A percentile compares a stretch with the other conserved stretches of the same genome.
phyloP scores from a whole-genome alignment of 2,797 vertebrate genomes.

The Phrynocephalus guinanensis region DNA sequence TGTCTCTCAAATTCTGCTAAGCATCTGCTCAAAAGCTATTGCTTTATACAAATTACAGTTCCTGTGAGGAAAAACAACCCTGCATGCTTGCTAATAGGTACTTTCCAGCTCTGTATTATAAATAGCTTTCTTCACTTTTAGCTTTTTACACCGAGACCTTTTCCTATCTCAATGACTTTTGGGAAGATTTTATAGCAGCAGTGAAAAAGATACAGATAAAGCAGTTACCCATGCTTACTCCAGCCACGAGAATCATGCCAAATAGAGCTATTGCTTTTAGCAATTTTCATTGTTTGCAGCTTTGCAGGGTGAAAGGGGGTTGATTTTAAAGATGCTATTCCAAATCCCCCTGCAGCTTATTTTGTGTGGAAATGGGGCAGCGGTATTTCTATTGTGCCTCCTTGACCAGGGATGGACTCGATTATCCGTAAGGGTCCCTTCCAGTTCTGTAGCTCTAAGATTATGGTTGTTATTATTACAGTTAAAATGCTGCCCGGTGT shows the following conservation, averaged over 20 bases:
- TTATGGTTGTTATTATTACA: no score
- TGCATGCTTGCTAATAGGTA: neutral
- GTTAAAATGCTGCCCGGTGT: no score
- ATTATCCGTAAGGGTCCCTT: no score
- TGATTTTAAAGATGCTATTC: neutral
- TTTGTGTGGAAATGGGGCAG: no score
- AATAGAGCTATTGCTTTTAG: neutral
- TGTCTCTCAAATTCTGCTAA: neutral
- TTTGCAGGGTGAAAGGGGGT: no score
- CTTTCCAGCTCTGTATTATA: slow-evolving; percentile 1
- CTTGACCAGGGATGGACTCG: no score
- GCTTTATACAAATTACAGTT: neutral
- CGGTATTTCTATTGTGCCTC: no score
- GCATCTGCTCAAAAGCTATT: neutral
- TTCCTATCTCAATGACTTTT: neutral
- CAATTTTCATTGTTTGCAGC: neutral
- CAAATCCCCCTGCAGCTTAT: no score
- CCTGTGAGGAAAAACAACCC: neutral
- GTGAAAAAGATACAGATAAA: neutral
- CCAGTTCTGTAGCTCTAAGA: no score
- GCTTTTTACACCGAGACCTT: neutral
- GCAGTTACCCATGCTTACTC: neutral
- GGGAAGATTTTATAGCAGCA: neutral
- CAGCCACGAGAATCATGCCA: neutral
- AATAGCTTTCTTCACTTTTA: neutral